These are phyloP conservation scores for Aspiorhynchus laticeps DNA, from an alignment of 2,113 vertebrate species.

Conservation along the genomic window DNA sequence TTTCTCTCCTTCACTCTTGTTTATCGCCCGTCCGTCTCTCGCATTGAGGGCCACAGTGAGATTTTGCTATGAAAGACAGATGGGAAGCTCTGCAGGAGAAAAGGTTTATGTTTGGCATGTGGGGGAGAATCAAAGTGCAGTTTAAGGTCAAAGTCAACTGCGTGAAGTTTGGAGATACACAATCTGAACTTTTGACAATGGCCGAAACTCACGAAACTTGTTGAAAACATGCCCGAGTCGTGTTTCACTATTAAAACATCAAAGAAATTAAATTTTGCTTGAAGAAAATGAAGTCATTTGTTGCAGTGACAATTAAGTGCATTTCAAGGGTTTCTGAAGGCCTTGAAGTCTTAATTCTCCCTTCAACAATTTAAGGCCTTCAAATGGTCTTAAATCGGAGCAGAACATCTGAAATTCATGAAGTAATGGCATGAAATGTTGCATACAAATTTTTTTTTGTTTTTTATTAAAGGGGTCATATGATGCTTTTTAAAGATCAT, in stretches of 20 bases:
- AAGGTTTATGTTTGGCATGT: conserved; percentile 12
- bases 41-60: neutral
- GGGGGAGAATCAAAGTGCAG: conserved; percentile 15
- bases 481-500: too few species aligned
- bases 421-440: too few species aligned
- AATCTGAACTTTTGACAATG: neutral
- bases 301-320: too few species aligned
- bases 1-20: neutral
- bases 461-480: too few species aligned
- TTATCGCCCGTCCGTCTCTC: neutral
- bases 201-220: neutral
- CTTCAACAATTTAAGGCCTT: too few species aligned
- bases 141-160: conserved; percentile 13
- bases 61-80: conserved; percentile 34
- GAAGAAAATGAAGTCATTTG: too few species aligned
- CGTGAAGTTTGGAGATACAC: neutral
- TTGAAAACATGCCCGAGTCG: neutral
- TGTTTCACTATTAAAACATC: neutral
- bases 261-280: neutral
- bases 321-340: too few species aligned
- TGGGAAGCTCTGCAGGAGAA: conserved; percentile 4
- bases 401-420: too few species aligned
- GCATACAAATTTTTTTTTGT: too few species aligned
- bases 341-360: too few species aligned
- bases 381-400: too few species aligned